Percentiles rank a stretch among this genome's conserved stretches.
Evolutionary conservation across 1,140 invertebrate species (phyloP).

Genomic region (Zophobas morio): DNA sequence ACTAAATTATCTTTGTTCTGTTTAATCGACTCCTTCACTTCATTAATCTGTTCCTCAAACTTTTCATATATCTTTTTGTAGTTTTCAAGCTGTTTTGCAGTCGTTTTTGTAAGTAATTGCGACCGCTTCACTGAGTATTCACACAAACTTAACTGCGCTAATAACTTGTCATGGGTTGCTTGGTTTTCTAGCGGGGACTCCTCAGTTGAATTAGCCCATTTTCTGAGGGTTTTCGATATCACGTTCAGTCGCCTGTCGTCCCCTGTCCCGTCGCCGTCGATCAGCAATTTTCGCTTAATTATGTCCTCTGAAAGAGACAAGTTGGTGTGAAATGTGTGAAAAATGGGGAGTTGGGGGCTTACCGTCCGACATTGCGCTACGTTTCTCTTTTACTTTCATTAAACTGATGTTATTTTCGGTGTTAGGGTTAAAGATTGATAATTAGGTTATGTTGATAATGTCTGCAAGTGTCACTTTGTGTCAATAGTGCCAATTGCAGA

Average conservation of each 20-base stretch:
- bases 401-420: constrained; percentile 1
- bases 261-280: constrained; percentile 96
- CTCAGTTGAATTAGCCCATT: constrained; percentile 86
- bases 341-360: background rate
- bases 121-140: constrained; percentile 92
- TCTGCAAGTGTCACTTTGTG: too few relatives aligned
- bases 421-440: too few relatives aligned
- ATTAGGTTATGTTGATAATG: too few relatives aligned
- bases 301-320: constrained; percentile 86
- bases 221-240: constrained; percentile 89
- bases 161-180: constrained; percentile 83
- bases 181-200: constrained; percentile 81
- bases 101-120: constrained; percentile 84
- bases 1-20: constrained; percentile 82
- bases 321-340: constrained; percentile 20
- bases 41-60: constrained; percentile 83
- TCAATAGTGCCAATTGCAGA: too few relatives aligned
- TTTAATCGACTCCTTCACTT: constrained; percentile 83
- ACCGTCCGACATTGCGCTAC: constrained; percentile 18
- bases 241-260: constrained; percentile 92
- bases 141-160: constrained; percentile 87
- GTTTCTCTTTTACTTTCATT: constrained; percentile 30
- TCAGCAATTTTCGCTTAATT: constrained; percentile 88
- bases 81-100: constrained; percentile 85
- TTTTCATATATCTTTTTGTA: constrained; percentile 85